Evolutionary conservation across 1,140 invertebrate genomes (phyloP), one percentile per base, ranked within the genome.

Genomic region (Aphelinus certus): DNA sequence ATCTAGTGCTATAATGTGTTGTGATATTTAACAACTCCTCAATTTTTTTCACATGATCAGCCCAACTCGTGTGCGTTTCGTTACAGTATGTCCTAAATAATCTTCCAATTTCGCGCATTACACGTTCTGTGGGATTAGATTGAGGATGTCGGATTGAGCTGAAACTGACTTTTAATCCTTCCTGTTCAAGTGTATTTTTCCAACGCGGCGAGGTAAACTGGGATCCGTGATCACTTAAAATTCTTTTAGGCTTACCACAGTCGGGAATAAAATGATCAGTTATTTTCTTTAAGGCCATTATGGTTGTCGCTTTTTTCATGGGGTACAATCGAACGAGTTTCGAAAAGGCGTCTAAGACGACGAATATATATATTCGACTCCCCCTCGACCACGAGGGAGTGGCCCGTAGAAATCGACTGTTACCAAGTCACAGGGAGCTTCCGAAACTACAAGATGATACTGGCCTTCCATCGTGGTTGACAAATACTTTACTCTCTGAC

Each of bases 361-460:
- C 70, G 2, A 63, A 57, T 48, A 76, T 55, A 76, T 55, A 58
- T 76, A 76, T 47, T 64, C 7, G 3, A 64, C 62, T 10, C 62
- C 62, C 7, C 62, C 62, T 48, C 62, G 62, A 48, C 5, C 45
- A 26, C 46, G n/a, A 3, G 62, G 62, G 43, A 64, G 47, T 7
- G 62, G 62, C 3, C 62, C 62, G 43, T 49, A 64, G n/a, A 64
- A 64, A 49, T 64, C 62, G 2, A 64, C n/a, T 2, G 62, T 10
- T 2, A 72, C 42, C 3, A 72, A 46, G 7, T 72, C 70, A 3
- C 6, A 5, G 3, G 70, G 70, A 2, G 4, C 43, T 3, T 58
- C 26, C 9, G 67, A 3, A 6, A 2, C 2, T 26, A 70, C 47
- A 2, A 51, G 2, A 3, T 64, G 10, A 64, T 48, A 64, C 10